These are phyloP conservation scores for Chironomus tepperi DNA, from an alignment of 1,140 invertebrate genomes.

Conservation along the genomic window DNA sequence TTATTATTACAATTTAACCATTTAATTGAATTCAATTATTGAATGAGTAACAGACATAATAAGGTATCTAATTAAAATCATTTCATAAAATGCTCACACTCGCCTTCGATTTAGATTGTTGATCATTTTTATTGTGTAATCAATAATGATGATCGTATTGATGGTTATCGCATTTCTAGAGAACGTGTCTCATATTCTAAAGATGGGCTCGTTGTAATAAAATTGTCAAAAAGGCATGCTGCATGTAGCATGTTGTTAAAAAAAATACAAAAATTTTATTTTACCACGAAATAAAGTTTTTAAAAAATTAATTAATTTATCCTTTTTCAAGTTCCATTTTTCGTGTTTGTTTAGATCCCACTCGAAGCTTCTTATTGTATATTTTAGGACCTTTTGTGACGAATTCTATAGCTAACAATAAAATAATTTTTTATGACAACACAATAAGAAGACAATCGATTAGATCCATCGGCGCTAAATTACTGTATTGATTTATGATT, in stretches of 20 bases:
- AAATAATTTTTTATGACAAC: not conserved
- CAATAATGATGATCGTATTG: not conserved
- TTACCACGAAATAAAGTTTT: not conserved
- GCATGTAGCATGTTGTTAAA: not conserved
- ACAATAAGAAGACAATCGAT: not conserved
- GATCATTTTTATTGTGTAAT: slow-evolving; percentile 14
- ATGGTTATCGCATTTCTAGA: not conserved
- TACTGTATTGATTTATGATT: slow-evolving; percentile 19
- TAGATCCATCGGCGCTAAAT: slow-evolving; percentile 16
- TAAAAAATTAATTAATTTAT: slow-evolving; percentile 15
- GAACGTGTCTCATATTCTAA: not conserved
- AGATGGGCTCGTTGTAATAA: not conserved
- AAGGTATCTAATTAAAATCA: slow-evolving; percentile 2
- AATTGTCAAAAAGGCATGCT: not conserved
- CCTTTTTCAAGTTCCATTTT: not conserved
- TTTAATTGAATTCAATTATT: slow-evolving; percentile 10
- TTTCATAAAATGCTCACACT: not conserved
- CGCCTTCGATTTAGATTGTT: not conserved
- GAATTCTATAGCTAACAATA: not conserved
- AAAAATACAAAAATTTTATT: not conserved
- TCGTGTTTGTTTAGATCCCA: not conserved
- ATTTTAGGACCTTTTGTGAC: not conserved
- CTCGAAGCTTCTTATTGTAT: not conserved
- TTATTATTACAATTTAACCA: slow-evolving; percentile 14
- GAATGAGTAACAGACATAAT: not conserved